phyloP scores from a whole-genome alignment of 2,113 vertebrate genomes.

The Andinoacara biseriatus region DNA sequence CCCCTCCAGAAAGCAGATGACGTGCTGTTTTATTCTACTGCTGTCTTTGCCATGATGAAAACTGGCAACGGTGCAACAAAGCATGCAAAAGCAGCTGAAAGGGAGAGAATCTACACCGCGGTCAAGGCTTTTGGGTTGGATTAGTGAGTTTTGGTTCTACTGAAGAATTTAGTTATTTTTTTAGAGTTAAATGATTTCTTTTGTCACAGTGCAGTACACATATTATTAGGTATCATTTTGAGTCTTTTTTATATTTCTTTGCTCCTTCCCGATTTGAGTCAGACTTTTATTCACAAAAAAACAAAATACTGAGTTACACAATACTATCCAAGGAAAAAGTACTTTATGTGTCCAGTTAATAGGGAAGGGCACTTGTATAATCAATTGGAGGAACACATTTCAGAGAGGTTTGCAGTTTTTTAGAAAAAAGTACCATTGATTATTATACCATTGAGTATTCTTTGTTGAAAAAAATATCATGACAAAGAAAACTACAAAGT shows the following conservation, averaged over 20 bases:
- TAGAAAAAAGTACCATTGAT: too few species aligned
- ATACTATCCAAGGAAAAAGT: not conserved
- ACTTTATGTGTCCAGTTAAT: not conserved
- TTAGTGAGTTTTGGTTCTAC: not conserved
- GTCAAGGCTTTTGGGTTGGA: not conserved
- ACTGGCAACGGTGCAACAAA: not conserved
- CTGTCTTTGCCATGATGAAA: accelerated
- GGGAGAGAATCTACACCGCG: not conserved
- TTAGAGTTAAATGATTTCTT: not conserved
- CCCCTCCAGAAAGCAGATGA: not conserved
- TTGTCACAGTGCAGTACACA: not conserved
- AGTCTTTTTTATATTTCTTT: not conserved
- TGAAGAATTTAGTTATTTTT: not conserved
- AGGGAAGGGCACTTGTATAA: accelerated
- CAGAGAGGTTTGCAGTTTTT: accelerated
- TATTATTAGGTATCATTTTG: not conserved
- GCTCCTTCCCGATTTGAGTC: not conserved
- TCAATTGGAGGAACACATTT: not conserved
- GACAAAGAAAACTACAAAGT: too few species aligned
- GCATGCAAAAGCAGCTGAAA: not conserved
- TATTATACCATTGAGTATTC: too few species aligned
- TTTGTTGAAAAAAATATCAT: too few species aligned
- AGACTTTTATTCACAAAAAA: not conserved
- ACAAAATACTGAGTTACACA: not conserved
- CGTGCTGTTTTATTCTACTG: accelerated